Conservation (phyloP, 2,113 vertebrate species). For the Hystrix brachyura region DNA sequence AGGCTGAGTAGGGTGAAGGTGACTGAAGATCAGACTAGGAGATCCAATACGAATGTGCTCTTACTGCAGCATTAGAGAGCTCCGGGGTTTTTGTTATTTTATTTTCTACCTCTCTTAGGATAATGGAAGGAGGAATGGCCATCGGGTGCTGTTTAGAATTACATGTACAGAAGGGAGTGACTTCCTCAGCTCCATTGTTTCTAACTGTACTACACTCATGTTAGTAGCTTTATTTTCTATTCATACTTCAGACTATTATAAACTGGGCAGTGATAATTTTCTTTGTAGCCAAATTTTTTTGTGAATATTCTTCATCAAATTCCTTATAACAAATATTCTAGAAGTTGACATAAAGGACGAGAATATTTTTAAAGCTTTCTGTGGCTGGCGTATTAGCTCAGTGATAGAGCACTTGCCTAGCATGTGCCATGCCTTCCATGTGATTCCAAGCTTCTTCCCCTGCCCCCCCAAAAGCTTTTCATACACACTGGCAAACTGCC, state of each 20-base stretch:
- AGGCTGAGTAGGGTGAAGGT: background rate
- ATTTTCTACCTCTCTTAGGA: background rate
- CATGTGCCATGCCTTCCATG: background rate
- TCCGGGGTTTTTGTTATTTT: background rate
- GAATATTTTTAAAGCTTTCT: background rate
- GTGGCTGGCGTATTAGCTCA: background rate
- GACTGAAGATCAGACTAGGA: background rate
- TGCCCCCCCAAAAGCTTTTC: background rate
- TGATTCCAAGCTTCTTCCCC: background rate
- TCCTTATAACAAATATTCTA: background rate
- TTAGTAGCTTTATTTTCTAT: background rate
- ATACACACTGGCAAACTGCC: background rate
- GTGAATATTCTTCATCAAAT: background rate
- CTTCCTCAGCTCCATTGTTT: background rate
- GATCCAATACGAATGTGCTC: background rate
- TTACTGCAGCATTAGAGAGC: background rate
- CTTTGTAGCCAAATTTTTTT: background rate
- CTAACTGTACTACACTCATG: background rate
- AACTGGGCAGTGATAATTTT: background rate
- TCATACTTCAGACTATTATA: background rate
- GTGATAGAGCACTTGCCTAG: background rate
- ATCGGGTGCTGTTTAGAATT: background rate
- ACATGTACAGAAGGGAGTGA: background rate
- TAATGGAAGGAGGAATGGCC: background rate
- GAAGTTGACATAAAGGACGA: background rate